These are phyloP conservation scores for Rhodophaea formosa DNA, from an alignment of 2,888 invertebrate genomes.

Conservation along the genomic window DNA sequence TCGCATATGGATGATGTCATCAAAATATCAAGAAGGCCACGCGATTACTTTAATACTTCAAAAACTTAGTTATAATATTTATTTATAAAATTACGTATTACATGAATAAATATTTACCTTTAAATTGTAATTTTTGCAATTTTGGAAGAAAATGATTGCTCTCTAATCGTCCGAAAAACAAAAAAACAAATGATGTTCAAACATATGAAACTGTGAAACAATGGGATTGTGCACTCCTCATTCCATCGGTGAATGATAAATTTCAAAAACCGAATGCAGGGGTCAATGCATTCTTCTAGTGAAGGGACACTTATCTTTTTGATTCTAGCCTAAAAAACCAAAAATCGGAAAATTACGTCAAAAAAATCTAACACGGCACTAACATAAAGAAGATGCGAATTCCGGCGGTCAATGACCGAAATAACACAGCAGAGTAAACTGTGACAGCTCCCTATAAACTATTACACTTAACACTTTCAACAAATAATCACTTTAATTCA, in stretches of 20 bases:
- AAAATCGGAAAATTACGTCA: slow-evolving; percentile 60
- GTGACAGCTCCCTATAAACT: slow-evolving; percentile 66
- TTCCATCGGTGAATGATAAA: slow-evolving; percentile 76
- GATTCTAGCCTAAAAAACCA: slow-evolving; percentile 62
- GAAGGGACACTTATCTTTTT: slow-evolving; percentile 62
- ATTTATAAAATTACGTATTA: slow-evolving; percentile 22
- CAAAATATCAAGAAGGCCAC: slow-evolving; percentile 69
- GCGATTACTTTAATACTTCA: slow-evolving; percentile 43
- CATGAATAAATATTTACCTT: slow-evolving; percentile 69
- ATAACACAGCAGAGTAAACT: slow-evolving; percentile 74
- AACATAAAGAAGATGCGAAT: slow-evolving; percentile 72
- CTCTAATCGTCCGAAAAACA: slow-evolving; percentile 81
- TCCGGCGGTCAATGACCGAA: slow-evolving; percentile 81
- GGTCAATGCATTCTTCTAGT: slow-evolving; percentile 72
- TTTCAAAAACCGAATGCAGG: slow-evolving; percentile 77
- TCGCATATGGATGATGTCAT: slow-evolving; percentile 72
- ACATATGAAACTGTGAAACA: slow-evolving; percentile 80
- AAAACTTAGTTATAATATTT: slow-evolving; percentile 24
- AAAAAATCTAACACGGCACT: slow-evolving; percentile 60
- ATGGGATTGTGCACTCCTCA: slow-evolving; percentile 79
- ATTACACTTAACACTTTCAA: slow-evolving; percentile 68
- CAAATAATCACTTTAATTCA: slow-evolving; percentile 68
- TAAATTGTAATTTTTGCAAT: slow-evolving; percentile 80
- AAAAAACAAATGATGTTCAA: slow-evolving; percentile 81
- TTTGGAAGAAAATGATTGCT: slow-evolving; percentile 79